Evolutionary conservation across 2,797 vertebrate species (phyloP).

Genomic region (Acanthiza pusilla): DNA sequence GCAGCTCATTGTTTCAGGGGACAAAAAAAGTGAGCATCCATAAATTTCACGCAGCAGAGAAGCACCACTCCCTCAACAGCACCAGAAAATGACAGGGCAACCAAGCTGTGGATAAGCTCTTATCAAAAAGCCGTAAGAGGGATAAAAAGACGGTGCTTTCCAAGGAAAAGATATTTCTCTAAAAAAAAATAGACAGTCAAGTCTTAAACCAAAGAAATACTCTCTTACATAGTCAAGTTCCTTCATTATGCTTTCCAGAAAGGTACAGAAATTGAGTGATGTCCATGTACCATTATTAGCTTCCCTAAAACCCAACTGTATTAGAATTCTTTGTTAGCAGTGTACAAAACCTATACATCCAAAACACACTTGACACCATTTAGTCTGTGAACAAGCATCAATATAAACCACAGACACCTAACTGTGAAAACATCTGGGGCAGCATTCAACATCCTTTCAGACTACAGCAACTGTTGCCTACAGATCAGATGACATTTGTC

Average conservation of each 20-base stretch:
- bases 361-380: background rate
- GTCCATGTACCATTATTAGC: background rate
- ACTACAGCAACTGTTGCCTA: background rate
- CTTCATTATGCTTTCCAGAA: background rate
- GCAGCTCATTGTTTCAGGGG: background rate
- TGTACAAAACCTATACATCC: background rate
- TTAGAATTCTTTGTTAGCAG: background rate
- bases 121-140: background rate
- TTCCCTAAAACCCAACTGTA: background rate
- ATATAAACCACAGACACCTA: background rate
- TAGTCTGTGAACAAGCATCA: background rate
- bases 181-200: background rate
- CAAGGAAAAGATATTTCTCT: background rate
- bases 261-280: background rate
- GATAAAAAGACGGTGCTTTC: background rate
- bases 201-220: background rate
- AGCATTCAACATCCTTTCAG: background rate
- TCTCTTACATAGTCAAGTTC: background rate
- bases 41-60: background rate
- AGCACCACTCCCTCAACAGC: background rate
- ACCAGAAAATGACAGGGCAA: background rate
- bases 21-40: rapidly evolving
- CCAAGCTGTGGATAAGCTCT: background rate
- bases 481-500: background rate
- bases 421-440: background rate